Evolutionary conservation across 1,140 invertebrate species (phyloP).

Genomic region (Oreohelix idahoensis): DNA sequence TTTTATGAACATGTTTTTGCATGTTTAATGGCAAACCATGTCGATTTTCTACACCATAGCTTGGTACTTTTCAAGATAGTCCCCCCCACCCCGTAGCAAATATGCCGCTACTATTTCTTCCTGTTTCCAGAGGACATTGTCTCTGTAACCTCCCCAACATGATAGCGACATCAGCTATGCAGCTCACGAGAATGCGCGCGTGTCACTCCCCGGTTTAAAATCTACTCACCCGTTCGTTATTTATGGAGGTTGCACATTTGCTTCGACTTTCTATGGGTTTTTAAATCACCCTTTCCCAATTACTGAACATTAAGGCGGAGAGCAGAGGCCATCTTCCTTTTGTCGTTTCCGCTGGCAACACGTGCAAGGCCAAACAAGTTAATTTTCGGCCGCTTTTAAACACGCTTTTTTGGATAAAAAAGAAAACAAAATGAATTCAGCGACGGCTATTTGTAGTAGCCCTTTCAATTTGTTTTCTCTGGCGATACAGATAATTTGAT

Average conservation of each 20-base stretch:
- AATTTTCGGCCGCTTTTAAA: not conserved
- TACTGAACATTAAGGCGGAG: not conserved
- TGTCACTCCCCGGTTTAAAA: slow-evolving; percentile 13
- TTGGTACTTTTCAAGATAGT: not conserved
- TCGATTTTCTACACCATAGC: not conserved
- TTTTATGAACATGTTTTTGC: not conserved
- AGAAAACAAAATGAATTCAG: not conserved
- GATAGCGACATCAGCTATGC: not conserved
- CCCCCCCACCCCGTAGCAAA: not conserved
- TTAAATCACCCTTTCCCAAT: not conserved
- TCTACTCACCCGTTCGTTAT: slow-evolving; percentile 25
- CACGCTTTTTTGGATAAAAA: not conserved
- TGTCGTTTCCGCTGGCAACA: not conserved
- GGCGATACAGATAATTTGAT: not conserved
- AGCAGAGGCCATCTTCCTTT: not conserved
- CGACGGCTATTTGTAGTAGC: not conserved
- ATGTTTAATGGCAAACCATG: not conserved
- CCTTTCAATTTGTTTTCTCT: not conserved
- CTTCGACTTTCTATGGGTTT: not conserved
- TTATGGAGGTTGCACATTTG: not conserved
- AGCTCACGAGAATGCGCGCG: not conserved
- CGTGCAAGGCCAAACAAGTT: slow-evolving; percentile 8
- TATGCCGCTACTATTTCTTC: too few species aligned
- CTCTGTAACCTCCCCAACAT: not conserved
- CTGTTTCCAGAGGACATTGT: too few species aligned